phyloP scores from a whole-genome alignment of 2,113 vertebrate species.

The Tychaedon coryphoeus region DNA sequence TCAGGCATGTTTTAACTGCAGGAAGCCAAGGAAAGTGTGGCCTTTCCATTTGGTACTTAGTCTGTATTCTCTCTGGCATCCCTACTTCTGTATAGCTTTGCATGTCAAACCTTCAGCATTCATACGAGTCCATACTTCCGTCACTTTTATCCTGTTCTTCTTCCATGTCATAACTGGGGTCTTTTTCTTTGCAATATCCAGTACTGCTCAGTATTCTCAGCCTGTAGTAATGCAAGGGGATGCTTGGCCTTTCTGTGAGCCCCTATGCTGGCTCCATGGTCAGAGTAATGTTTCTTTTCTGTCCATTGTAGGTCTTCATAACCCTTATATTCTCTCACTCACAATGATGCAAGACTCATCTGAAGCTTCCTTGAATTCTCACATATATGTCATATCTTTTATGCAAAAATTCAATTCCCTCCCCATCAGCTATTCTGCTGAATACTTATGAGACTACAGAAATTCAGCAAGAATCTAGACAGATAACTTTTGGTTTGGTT shows the following conservation, averaged over 20 bases:
- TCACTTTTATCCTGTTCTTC: neutral
- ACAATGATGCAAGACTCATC: neutral
- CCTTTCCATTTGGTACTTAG: neutral
- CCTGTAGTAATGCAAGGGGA: accelerated
- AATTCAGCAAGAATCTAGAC: neutral
- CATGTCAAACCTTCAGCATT: neutral
- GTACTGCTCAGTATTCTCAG: too few relatives aligned
- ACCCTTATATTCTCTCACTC: neutral
- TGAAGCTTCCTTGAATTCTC: neutral
- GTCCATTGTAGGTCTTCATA: neutral
- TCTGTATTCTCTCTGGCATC: neutral
- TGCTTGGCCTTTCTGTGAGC: neutral
- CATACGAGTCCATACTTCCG: neutral
- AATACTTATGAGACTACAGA: neutral
- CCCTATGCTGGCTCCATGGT: neutral
- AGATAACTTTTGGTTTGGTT: neutral
- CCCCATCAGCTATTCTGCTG: neutral
- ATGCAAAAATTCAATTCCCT: neutral
- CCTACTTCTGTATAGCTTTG: neutral
- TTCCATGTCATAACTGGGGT: neutral
- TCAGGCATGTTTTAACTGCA: neutral
- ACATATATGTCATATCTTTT: neutral
- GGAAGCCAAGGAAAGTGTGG: neutral
- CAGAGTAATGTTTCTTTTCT: neutral
- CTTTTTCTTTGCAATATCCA: neutral